Evolutionary conservation across 1,140 invertebrate genomes (phyloP), one percentile per base, ranked within the genome.

Genomic region (Drosophila kohkoa): DNA sequence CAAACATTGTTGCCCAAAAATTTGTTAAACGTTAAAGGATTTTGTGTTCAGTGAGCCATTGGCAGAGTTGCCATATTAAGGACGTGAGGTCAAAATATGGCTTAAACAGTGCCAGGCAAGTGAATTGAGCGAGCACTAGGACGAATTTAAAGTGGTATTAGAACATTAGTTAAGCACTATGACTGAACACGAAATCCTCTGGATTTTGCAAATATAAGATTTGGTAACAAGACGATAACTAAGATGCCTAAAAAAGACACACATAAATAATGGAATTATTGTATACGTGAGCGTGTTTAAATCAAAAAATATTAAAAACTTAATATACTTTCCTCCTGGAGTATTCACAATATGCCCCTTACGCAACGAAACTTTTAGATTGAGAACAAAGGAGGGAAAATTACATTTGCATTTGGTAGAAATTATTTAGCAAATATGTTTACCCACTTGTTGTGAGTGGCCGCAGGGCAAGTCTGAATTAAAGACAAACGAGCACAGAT

Each of bases 351-450:
- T 38, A 10, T 38, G 7, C 7, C 35, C 8, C 35, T 30, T 25
- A 25, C n/a, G 5, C n/a, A 55, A 58, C 28, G 6, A 25, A 60
- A 30, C 8, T 49, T 48, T 43, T 46, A 55, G 11, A 73, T 58
- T 45, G 3, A 35, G 30, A 51, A 51, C 32, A 69, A 74, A 60
- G 38, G 48, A 11, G 52, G 67, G 30, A 63, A 79, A 77, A 72
- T 70, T 77, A 65, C 77, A 87, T 87, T 82, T 87, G 46, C 71
- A 87, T 81, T 82, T 85, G 10, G 16, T 59, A 51, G 66, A 78
- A 88, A 87, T 74, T 60, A 88, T 87, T 87, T 80, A 65, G 65
- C 41, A 70, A 72, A 87, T 43, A 80, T 79, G 68, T 60, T 69
- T 65, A 68, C 13, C 63, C 58, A 30, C 32, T 58, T 65, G 38